These are phyloP conservation scores for Hirtodrosophila confusa DNA, from an alignment of 2,888 invertebrate species.

Conservation along the genomic window DNA sequence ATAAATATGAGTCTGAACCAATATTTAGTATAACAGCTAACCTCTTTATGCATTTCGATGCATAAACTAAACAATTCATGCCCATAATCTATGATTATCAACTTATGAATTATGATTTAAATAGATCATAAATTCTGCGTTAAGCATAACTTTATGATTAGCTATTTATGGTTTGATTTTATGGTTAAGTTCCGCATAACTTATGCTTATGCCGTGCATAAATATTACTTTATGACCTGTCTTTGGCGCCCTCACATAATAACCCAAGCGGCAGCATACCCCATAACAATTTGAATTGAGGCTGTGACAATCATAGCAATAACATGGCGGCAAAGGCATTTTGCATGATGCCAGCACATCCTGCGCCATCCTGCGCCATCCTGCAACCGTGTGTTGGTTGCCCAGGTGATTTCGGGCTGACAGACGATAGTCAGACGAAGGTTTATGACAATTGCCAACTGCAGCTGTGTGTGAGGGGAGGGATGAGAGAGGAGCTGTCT, in stretches of 20 bases:
- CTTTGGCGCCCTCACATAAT: background rate
- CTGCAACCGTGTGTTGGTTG: slow-evolving; percentile 33
- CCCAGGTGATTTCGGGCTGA: slow-evolving; percentile 66
- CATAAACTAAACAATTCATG: no score
- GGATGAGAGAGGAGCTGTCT: slow-evolving; percentile 3
- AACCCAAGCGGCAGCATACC: slow-evolving; percentile 6
- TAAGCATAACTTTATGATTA: no score
- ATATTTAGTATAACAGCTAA: no score
- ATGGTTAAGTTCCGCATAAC: no score
- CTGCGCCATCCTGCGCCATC: slow-evolving; percentile 16
- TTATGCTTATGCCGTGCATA: no score
- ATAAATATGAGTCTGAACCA: no score
- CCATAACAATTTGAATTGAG: background rate
- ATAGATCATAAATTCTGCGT: no score
- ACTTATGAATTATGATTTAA: no score
- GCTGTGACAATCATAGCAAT: slow-evolving; percentile 40
- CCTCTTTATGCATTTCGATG: no score
- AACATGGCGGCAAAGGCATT: slow-evolving; percentile 47
- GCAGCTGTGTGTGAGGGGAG: slow-evolving; percentile 11
- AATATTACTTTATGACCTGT: no score
- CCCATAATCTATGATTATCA: no score
- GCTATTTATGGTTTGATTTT: no score
- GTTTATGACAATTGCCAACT: slow-evolving; percentile 65
- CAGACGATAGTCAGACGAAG: slow-evolving; percentile 53
- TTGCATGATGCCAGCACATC: slow-evolving; percentile 32